Evolutionary conservation across 2,888 invertebrate species (phyloP).

Genomic region (Dichetophora obliterata): DNA sequence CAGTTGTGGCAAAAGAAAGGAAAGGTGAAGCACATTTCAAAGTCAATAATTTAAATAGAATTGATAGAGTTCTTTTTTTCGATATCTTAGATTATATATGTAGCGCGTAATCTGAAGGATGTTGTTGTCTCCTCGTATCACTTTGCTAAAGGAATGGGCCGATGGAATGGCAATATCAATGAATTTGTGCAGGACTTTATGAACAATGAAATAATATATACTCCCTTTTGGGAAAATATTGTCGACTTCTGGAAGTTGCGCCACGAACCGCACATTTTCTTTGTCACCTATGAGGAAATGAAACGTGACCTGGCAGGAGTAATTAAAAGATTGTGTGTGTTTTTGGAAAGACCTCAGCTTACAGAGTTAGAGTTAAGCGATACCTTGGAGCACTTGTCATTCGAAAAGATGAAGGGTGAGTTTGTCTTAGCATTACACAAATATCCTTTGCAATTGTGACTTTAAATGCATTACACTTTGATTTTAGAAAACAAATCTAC

Average conservation of each 20-base stretch:
- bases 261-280: constrained; percentile 49
- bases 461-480: neutral
- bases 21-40: too few relatives aligned
- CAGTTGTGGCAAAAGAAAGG: constrained; percentile 33
- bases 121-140: constrained; percentile 84
- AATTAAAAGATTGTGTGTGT: constrained; percentile 42
- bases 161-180: constrained; percentile 73
- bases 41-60: too few relatives aligned
- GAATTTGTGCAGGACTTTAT: constrained; percentile 56
- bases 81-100: constrained; percentile 81
- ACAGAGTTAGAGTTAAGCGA: constrained; percentile 22
- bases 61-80: too few relatives aligned
- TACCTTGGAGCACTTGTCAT: constrained; percentile 41
- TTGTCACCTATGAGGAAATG: constrained; percentile 55
- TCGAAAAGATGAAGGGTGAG: constrained; percentile 43
- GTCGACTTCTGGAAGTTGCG: constrained; percentile 54
- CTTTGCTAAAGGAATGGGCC: constrained; percentile 75
- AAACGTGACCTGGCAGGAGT: constrained; percentile 46
- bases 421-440: too few relatives aligned
- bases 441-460: too few relatives aligned
- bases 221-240: constrained; percentile 51
- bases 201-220: constrained; percentile 41
- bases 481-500: too few relatives aligned
- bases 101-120: constrained; percentile 86
- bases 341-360: constrained; percentile 43